Evolutionary conservation across 2,797 vertebrate genomes (phyloP), one percentile per base, ranked within the genome.

Genomic region (Rallus crepitans): DNA sequence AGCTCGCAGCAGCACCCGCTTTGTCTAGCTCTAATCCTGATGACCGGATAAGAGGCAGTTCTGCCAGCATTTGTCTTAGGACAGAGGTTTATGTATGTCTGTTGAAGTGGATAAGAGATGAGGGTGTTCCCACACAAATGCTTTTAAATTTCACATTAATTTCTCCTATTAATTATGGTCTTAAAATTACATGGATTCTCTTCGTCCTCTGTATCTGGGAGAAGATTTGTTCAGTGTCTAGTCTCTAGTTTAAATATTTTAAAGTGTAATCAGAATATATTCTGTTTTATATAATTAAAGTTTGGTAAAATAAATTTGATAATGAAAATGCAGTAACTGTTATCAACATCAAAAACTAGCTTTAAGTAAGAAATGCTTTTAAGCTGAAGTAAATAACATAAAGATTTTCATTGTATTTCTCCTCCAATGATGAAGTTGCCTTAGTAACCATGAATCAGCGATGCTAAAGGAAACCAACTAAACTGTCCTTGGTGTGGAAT

Each of bases 361-460:
- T 73, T 57, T 35, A 6, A 76, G 64, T 57, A 55, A 65, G 11
- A 66, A 65, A 65, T 50, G 2, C 14, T 5, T 71, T 93, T 71
- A 91, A 53, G 33, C 78, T 73, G 59, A 79, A 86, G 50, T 82
- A 93, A 92, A 87, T 64, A 70, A 48, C 45, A 70, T 47, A 75
- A 76, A 64, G 60, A 65, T 55, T 80, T 89, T 88, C 69, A 69
- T 72, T 90, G 10, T 78, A 61, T 80, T 68, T 18, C 28, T 84
- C 28, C 45, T 86, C 47, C 57, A 59, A 39, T 63, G n/a, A 55
- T 1, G 0, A 80, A 97, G 90, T 91, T 96, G 50, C 87, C 85
- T 82, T 94, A 94, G 93, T 90, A 91, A 95, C 79, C 64, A 37
- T 0, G 4, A 90, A 45, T 40, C 82, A 94, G 45, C 82, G 31